These are phyloP conservation scores for Marronus borbonicus DNA, from an alignment of 2,888 invertebrate genomes.

Conservation along the genomic window DNA sequence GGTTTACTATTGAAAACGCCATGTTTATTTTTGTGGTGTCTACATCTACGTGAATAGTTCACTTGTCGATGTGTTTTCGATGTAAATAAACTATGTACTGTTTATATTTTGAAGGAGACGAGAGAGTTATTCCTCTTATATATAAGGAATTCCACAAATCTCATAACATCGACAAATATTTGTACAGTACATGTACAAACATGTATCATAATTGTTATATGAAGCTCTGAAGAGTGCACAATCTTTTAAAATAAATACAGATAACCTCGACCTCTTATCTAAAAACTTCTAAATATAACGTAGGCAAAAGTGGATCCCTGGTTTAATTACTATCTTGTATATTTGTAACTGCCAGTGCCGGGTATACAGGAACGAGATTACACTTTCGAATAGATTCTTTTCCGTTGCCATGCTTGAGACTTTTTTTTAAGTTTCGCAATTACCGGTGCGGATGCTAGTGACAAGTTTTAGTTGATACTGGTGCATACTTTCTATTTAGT, in stretches of 20 bases:
- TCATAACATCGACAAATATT: slow-evolving; percentile 43
- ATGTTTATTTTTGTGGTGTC: slow-evolving; percentile 11
- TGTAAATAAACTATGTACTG: slow-evolving; percentile 35
- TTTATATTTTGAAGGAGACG: slow-evolving; percentile 21
- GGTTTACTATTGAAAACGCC: neutral
- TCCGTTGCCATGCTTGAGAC: too few species aligned
- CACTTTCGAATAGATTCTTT: neutral
- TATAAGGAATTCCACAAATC: slow-evolving; percentile 44
- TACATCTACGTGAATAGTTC: slow-evolving; percentile 3
- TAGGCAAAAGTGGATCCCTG: slow-evolving; percentile 26
- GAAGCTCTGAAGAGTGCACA: slow-evolving; percentile 8
- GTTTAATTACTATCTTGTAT: slow-evolving; percentile 1
- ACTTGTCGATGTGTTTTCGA: slow-evolving; percentile 30
- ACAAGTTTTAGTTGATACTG: too few species aligned
- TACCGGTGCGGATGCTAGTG: too few species aligned
- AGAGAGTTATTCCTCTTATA: slow-evolving; percentile 1
- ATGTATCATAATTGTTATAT: slow-evolving; percentile 36
- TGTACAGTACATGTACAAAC: slow-evolving; percentile 42
- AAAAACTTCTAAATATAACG: slow-evolving; percentile 47
- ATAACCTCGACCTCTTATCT: slow-evolving; percentile 48
- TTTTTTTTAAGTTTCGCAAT: too few species aligned
- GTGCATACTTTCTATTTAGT: too few species aligned
- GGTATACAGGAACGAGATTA: neutral
- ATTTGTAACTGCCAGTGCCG: slow-evolving; percentile 8
- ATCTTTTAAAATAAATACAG: slow-evolving; percentile 44